Evolutionary conservation across 2,888 invertebrate genomes (phyloP).

Genomic region (Tetragonisca angustula): DNA sequence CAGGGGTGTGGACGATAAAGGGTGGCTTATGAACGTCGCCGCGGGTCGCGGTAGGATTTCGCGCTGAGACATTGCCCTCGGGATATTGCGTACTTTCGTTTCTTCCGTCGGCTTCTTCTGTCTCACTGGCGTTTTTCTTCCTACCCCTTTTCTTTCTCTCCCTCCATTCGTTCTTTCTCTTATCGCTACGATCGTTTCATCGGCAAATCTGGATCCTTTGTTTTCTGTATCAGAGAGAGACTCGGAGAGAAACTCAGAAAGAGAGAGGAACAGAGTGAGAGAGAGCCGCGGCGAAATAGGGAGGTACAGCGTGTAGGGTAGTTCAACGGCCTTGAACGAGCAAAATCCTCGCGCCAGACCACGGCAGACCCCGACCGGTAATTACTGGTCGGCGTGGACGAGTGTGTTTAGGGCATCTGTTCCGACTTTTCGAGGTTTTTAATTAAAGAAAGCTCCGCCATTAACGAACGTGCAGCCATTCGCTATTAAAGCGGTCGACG

Average conservation of each 20-base stretch:
- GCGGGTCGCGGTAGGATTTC: slow-evolving; percentile 40
- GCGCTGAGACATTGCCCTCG: slow-evolving; percentile 43
- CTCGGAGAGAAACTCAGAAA: neutral
- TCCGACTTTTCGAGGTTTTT: slow-evolving; percentile 36
- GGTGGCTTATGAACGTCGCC: slow-evolving; percentile 55
- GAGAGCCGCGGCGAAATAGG: too few species aligned
- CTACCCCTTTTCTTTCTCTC: neutral
- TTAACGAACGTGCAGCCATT: slow-evolving; percentile 43
- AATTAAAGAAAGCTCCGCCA: slow-evolving; percentile 45
- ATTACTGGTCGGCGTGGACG: slow-evolving; percentile 38
- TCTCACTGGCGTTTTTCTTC: neutral
- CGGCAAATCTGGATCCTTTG: neutral
- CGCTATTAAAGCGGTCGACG: slow-evolving; percentile 30
- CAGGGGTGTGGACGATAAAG: slow-evolving; percentile 57
- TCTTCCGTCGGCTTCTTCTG: neutral
- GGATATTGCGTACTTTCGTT: slow-evolving; percentile 53
- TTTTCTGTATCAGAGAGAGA: too few species aligned
- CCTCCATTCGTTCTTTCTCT: too few species aligned
- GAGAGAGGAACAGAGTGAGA: too few species aligned
- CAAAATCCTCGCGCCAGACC: neutral
- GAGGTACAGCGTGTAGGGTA: neutral
- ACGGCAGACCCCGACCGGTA: neutral
- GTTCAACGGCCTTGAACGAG: neutral
- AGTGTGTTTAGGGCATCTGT: slow-evolving; percentile 26
- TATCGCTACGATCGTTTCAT: slow-evolving; percentile 1